These are phyloP conservation scores for Bombus ignitus DNA, from an alignment of 1,140 invertebrate species.

Conservation along the genomic window DNA sequence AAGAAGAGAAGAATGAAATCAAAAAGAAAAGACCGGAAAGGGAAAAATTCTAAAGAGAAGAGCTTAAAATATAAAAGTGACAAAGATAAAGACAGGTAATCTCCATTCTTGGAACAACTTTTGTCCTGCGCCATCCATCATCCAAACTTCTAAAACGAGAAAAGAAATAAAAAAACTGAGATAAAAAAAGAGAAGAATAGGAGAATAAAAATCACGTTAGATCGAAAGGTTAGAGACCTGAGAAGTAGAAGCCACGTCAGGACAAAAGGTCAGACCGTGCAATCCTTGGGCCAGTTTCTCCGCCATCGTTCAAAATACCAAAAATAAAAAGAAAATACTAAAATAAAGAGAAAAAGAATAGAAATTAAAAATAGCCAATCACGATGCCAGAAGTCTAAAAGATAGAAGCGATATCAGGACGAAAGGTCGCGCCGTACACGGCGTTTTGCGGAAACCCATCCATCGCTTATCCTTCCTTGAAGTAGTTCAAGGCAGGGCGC, in stretches of 20 bases:
- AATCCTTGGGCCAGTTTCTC: too few relatives aligned
- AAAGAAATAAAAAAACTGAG: not conserved
- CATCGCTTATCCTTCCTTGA: conserved; percentile 25
- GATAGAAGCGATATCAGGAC: not conserved
- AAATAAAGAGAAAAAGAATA: not conserved
- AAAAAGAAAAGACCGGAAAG: not conserved
- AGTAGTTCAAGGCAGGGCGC: conserved; percentile 51
- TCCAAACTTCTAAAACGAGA: not conserved
- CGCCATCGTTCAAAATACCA: too few relatives aligned
- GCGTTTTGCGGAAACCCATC: not conserved
- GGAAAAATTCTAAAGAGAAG: not conserved
- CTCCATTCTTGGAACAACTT: not conserved
- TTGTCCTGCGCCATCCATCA: not conserved
- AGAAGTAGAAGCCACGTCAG: not conserved
- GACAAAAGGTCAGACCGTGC: not conserved
- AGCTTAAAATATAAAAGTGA: not conserved
- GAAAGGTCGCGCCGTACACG: conserved; percentile 28
- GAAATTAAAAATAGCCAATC: not conserved
- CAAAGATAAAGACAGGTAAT: not conserved
- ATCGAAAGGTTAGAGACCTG: too few relatives aligned
- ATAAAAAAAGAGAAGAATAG: too few relatives aligned
- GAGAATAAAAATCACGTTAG: too few relatives aligned
- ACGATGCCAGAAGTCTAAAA: not conserved
- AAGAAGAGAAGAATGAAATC: too few relatives aligned
- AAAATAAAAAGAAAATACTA: too few relatives aligned